These are phyloP conservation scores for Lutjanus campechanus DNA, from an alignment of 2,797 vertebrate genomes.

Conservation along the genomic window DNA sequence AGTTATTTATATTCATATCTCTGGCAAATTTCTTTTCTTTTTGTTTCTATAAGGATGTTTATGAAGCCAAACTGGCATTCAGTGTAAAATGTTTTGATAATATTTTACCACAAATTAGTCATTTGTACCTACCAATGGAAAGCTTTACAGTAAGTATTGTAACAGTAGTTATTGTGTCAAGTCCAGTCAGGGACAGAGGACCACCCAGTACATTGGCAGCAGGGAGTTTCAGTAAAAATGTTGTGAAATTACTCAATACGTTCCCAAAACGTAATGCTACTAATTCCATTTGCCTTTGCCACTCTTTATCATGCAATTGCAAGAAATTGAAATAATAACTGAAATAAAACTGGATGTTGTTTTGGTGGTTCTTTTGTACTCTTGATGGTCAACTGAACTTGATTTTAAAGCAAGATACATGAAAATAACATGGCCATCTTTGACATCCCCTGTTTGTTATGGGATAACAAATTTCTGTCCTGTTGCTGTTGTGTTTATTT, in stretches of 20 bases:
- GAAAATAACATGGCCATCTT: not conserved
- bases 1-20: too few relatives aligned
- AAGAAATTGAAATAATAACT: not conserved
- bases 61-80: not conserved
- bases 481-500: slow-evolving; percentile 5
- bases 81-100: not conserved
- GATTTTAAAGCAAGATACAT: not conserved
- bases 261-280: not conserved
- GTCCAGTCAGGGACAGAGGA: not conserved
- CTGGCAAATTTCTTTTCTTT: not conserved
- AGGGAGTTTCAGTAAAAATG: not conserved
- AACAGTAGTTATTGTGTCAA: not conserved
- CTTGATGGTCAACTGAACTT: not conserved
- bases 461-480: not conserved
- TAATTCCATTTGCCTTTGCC: not conserved
- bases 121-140: slow-evolving; percentile 1
- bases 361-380: not conserved
- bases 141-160: not conserved
- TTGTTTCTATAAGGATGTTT: not conserved
- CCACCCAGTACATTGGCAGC: not conserved
- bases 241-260: not conserved
- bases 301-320: not conserved
- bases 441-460: not conserved
- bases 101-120: not conserved
- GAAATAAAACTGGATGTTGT: not conserved